phyloP scores from a whole-genome alignment of 2,797 vertebrate genomes.

The Eidolon dupreanum region DNA sequence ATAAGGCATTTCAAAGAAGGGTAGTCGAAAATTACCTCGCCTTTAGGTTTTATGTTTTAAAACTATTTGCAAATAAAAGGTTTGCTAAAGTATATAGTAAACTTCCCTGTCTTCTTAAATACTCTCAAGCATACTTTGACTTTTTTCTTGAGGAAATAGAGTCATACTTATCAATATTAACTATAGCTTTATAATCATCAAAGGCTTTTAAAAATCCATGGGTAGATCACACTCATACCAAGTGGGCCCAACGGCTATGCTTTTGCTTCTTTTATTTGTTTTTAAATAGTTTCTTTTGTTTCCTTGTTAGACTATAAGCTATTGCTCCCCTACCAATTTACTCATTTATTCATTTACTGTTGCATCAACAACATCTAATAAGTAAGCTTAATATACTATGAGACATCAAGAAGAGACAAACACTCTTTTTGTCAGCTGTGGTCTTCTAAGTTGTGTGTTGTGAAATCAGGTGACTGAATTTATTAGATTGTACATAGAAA shows the following conservation, averaged over 20 bases:
- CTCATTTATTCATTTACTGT: neutral
- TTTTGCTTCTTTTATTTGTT: constrained; percentile 23
- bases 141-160: neutral
- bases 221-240: neutral
- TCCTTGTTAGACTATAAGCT: neutral
- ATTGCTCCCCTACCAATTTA: neutral
- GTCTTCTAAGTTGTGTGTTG: neutral
- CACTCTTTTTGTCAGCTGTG: neutral
- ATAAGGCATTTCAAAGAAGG: neutral
- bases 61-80: constrained; percentile 9
- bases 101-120: neutral
- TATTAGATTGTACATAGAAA: neutral
- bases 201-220: neutral
- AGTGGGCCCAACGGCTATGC: neutral
- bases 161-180: neutral
- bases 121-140: neutral
- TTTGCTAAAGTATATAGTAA: neutral
- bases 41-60: constrained; percentile 2
- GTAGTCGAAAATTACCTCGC: neutral
- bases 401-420: neutral
- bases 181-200: neutral
- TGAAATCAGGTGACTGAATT: constrained; percentile 35
- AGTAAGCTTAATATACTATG: neutral
- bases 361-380: neutral
- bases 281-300: constrained; percentile 1